These are phyloP conservation scores for Dromiciops gliroides DNA, from an alignment of 2,113 vertebrate genomes.

Conservation along the genomic window DNA sequence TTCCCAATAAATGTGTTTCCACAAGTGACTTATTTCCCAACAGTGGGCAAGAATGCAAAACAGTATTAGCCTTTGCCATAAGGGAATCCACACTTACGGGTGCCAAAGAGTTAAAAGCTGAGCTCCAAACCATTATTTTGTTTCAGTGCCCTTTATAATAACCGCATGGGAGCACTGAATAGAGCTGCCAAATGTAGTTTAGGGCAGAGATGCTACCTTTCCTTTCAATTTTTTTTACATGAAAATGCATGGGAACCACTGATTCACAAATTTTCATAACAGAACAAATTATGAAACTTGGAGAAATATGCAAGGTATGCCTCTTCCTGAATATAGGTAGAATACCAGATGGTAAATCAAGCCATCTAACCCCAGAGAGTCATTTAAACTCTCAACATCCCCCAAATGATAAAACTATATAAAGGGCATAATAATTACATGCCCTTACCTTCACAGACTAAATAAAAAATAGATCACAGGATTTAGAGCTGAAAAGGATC, in stretches of 20 bases:
- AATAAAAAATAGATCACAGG: background rate
- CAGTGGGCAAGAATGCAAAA: background rate
- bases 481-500: background rate
- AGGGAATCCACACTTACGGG: background rate
- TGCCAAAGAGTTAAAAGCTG: background rate
- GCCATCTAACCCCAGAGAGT: background rate
- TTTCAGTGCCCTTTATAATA: background rate
- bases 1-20: background rate
- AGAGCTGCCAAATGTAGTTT: background rate
- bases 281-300: conserved; percentile 12
- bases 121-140: background rate
- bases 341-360: background rate
- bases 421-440: background rate
- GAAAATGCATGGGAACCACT: background rate
- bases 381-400: too few species aligned
- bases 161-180: background rate
- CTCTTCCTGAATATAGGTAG: too few species aligned
- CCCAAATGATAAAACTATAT: background rate
- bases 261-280: background rate
- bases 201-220: background rate
- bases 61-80: background rate
- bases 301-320: background rate
- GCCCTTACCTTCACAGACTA: background rate
- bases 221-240: background rate
- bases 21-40: background rate